Percentiles rank a stretch among this genome's conserved stretches.
Evolutionary conservation across 92 coral and sea anemone genomes (phyloP).

Genomic region (Epizoanthus fatuus): DNA sequence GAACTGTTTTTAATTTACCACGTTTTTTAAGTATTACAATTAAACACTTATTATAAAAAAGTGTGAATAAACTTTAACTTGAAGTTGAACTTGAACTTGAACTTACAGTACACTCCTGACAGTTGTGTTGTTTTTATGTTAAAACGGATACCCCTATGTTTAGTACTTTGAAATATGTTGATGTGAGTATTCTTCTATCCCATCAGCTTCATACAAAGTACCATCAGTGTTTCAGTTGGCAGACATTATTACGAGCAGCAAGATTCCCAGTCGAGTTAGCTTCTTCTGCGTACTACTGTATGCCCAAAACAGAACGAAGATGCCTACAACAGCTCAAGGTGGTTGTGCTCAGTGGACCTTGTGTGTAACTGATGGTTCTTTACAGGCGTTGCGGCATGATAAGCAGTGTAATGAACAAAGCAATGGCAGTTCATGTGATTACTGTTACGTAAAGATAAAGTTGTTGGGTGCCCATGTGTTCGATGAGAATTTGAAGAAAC

Average conservation of each 20-base stretch:
- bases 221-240: not conserved
- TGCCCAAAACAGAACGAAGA: not conserved
- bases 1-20: too few relatives aligned
- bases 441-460: constrained; percentile 5
- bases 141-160: too few relatives aligned
- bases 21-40: too few relatives aligned
- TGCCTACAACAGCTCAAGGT: not conserved
- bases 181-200: not conserved
- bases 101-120: too few relatives aligned
- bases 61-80: too few relatives aligned
- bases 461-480: not conserved
- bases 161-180: too few relatives aligned
- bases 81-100: too few relatives aligned
- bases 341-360: not conserved
- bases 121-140: too few relatives aligned
- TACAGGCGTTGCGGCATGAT: not conserved
- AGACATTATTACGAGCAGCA: not conserved
- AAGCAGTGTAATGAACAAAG: not conserved
- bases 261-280: constrained; percentile 23
- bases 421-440: not conserved
- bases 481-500: not conserved
- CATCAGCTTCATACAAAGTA: constrained; percentile 19
- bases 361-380: constrained; percentile 5
- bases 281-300: constrained; percentile 5
- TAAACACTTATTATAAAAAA: too few relatives aligned